A percentile compares a stretch with the other conserved stretches of the same genome.
These are phyloP conservation scores for Polyommatus icarus DNA, from an alignment of 2,888 invertebrate genomes.

Conservation along the genomic window DNA sequence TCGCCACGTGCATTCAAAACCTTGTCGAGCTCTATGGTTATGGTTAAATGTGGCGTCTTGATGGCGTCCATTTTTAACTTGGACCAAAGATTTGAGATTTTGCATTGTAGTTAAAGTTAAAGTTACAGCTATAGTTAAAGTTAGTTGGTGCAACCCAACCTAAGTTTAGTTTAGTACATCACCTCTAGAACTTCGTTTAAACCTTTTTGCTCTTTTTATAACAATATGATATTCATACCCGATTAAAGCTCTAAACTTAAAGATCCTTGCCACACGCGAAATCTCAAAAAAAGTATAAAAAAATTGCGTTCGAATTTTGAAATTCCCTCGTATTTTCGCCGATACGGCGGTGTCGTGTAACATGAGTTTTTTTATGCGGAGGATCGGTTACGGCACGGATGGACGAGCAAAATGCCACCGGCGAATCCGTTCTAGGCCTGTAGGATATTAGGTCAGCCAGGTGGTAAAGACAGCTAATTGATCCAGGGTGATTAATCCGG, in stretches of 20 bases:
- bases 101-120: no score
- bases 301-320: conserved; percentile 19
- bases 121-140: no score
- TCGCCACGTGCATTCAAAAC: no score
- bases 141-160: no score
- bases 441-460: conserved; percentile 31
- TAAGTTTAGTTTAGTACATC: background rate
- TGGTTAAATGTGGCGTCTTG: no score
- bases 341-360: conserved; percentile 23
- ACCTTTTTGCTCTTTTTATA: background rate
- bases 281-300: background rate
- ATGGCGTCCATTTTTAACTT: no score
- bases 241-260: conserved; percentile 11
- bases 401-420: conserved; percentile 28
- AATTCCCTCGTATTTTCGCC: conserved; percentile 15
- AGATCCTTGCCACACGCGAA: conserved; percentile 17
- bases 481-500: background rate
- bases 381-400: conserved; percentile 21
- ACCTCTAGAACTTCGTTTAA: background rate
- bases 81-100: no score
- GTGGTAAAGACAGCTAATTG: background rate
- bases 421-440: conserved; percentile 32
- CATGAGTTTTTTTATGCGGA: background rate
- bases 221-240: background rate
- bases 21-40: no score